phyloP scores from a whole-genome alignment of 1,140 invertebrate species.

The Leptonema lineaticorne region DNA sequence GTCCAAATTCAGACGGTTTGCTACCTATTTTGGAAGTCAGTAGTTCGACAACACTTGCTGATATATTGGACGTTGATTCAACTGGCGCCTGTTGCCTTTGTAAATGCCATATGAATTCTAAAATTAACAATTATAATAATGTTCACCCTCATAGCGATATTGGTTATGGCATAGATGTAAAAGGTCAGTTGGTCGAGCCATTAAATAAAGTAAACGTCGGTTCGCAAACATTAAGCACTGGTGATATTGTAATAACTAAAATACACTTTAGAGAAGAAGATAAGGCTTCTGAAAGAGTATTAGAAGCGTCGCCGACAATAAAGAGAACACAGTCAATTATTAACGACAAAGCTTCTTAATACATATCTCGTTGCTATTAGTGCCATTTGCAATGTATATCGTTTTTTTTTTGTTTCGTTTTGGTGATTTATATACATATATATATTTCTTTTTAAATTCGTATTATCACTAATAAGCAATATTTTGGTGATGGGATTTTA shows the following conservation, averaged over 20 bases:
- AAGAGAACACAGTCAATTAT: constrained; percentile 44
- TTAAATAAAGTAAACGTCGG: constrained; percentile 42
- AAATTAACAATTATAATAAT: not conserved
- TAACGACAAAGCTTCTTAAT: constrained; percentile 21
- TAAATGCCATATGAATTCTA: constrained; percentile 51
- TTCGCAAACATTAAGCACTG: constrained; percentile 87
- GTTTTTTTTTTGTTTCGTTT: constrained; percentile 1
- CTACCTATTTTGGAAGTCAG: constrained; percentile 55
- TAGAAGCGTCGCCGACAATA: constrained; percentile 53
- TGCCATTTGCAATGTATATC: constrained; percentile 12
- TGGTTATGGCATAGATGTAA: constrained; percentile 7
- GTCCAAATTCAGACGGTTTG: constrained; percentile 53
- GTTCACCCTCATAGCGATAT: constrained; percentile 31
- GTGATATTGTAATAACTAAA: constrained; percentile 89
- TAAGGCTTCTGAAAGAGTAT: constrained; percentile 57
- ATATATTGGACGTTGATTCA: constrained; percentile 53
- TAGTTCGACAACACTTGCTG: constrained; percentile 36
- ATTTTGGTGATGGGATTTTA: constrained; percentile 3
- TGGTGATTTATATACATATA: too few relatives aligned
- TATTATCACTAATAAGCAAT: constrained; percentile 3
- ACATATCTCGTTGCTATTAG: constrained; percentile 14
- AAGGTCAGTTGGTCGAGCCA: constrained; percentile 47
- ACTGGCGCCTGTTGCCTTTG: constrained; percentile 57
- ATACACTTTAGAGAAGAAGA: constrained; percentile 78
- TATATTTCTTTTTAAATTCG: not conserved